These are phyloP conservation scores for Pterostichus madidus DNA, from an alignment of 2,888 invertebrate species.

Conservation along the genomic window DNA sequence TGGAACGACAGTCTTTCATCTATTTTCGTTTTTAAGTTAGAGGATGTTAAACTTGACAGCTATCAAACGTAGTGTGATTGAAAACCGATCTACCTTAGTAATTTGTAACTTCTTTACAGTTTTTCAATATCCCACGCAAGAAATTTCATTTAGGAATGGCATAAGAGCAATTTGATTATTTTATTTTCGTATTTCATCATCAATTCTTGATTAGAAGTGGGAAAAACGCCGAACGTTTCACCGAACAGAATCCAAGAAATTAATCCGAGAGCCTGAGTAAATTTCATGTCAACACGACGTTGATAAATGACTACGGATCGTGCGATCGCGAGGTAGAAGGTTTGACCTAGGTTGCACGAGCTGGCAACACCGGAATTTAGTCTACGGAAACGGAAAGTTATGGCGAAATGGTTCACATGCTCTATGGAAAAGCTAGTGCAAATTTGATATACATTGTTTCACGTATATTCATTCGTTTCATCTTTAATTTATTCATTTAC, in stretches of 20 bases:
- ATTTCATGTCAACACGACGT: slow-evolving; percentile 42
- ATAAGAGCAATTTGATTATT: slow-evolving; percentile 49
- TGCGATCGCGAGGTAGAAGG: slow-evolving; percentile 9
- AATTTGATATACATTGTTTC: too few relatives aligned
- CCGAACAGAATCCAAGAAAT: slow-evolving; percentile 40
- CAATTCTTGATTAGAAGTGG: slow-evolving; percentile 59
- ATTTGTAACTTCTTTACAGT: not conserved
- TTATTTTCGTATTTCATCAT: slow-evolving; percentile 62
- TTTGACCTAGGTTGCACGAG: not conserved
- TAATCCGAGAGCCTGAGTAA: slow-evolving; percentile 37
- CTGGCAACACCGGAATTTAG: not conserved
- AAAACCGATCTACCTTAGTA: too few relatives aligned
- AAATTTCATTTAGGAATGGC: slow-evolving; percentile 59
- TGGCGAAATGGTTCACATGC: too few relatives aligned
- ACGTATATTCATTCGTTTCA: too few relatives aligned
- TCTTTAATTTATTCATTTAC: too few relatives aligned
- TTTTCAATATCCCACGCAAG: slow-evolving; percentile 32
- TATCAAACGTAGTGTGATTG: too few relatives aligned
- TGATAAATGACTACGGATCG: slow-evolving; percentile 45
- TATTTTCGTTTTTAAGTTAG: too few relatives aligned
- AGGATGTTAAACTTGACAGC: too few relatives aligned
- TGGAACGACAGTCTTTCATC: too few relatives aligned
- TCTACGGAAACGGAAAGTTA: too few relatives aligned
- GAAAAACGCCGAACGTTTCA: slow-evolving; percentile 45
- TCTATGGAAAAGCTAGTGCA: too few relatives aligned